Evolutionary conservation across 2,113 vertebrate genomes (phyloP), one percentile per base, ranked within the genome.

Genomic region (Bagarius yarrelli): DNA sequence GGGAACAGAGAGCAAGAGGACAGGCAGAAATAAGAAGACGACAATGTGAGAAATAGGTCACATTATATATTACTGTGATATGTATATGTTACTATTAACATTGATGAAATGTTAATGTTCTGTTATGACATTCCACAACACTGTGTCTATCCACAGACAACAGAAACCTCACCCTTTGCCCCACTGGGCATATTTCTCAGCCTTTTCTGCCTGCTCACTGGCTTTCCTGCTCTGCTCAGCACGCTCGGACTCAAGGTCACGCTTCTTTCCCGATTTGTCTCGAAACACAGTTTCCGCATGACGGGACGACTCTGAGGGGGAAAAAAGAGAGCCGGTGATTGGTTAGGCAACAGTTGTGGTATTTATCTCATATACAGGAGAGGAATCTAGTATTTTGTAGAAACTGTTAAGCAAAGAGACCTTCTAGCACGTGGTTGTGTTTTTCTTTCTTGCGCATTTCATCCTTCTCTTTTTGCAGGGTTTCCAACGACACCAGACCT

Each of bases 161-260:
- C 19, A 11, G 78, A 76, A 47, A 27, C 19, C 91, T 94, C 80
- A 99, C 98, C 98, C 98, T 91, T 91, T 97, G 0, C 98, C 98
- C 98, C 98, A 99, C 76, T 93, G 92, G 64, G 96, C 95, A 0
- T 99, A 99, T 36, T 95, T 95, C 83, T 95, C 93, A 0, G 96
- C 94, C 27, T 94, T 93, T 87, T 94, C 90, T 0, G 94, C 91
- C 81, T 95, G 91, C 16, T 93, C 94, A 66, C 91, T 94, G 11
- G 91, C 95, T 86, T 94, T 94, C 90, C 73, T 92, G 81, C 79
- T 90, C 88, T 95, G 92, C 61, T 98, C 94, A 73, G 93, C 92
- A 79, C 92, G 92, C 86, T 98, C 98, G 21, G 91, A 86, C 0
- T 92, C 93, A 19, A 99, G 89, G 91, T 98, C 92, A 60, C 96